Conservation (phyloP, 2,888 invertebrate species). For the Pammene fasciana region DNA sequence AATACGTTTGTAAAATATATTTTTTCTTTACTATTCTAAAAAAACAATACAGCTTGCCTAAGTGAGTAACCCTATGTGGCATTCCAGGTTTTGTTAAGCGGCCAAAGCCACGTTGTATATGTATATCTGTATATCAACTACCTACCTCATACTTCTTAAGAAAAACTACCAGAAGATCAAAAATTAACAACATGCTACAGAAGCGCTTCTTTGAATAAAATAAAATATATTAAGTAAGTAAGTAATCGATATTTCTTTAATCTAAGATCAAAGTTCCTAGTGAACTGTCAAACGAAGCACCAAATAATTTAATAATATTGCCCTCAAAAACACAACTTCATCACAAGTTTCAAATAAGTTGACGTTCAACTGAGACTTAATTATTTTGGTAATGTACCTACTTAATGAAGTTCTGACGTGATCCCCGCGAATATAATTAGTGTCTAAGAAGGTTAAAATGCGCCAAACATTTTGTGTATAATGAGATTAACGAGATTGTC, state of each 20-base stretch:
- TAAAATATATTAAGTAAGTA: neutral
- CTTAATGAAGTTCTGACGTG: slow-evolving; percentile 37
- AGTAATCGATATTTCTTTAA: neutral
- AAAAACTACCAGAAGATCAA: too few species aligned
- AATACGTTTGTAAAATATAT: too few species aligned
- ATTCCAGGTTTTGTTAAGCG: too few species aligned
- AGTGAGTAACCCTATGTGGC: too few species aligned
- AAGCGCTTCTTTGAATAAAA: neutral
- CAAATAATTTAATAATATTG: slow-evolving; percentile 13
- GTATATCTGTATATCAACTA: too few species aligned
- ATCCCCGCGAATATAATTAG: slow-evolving; percentile 37
- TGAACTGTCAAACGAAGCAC: slow-evolving; percentile 5
- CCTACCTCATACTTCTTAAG: too few species aligned
- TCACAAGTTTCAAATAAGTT: slow-evolving; percentile 15
- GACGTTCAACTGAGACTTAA: slow-evolving; percentile 10
- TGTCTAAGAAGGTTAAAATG: slow-evolving; percentile 25
- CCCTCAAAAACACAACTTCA: neutral
- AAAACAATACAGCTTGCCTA: too few species aligned
- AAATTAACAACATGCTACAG: neutral
- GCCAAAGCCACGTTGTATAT: too few species aligned
- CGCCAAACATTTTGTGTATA: slow-evolving; percentile 27
- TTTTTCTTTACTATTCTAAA: too few species aligned
- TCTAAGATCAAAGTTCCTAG: neutral
- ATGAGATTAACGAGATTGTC: neutral
- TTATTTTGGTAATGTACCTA: slow-evolving; percentile 17